Base-by-base conservation (phyloP, 2,113 vertebrate species). In the Hippocampus guttulatus region DNA sequence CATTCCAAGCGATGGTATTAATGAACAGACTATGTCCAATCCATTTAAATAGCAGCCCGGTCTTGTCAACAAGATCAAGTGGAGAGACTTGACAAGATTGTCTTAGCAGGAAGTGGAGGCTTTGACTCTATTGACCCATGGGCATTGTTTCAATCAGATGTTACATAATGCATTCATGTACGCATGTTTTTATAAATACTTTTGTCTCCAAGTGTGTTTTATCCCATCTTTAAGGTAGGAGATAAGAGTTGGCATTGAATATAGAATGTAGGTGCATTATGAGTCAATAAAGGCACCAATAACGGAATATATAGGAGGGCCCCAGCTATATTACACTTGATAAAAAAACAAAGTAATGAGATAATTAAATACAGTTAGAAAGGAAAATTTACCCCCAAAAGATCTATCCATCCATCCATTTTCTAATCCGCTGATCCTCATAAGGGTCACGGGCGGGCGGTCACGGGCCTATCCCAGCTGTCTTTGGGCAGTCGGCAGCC, bases 21-120 rank as follows among this genome's bases (percentile, higher is more conserved):
- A 23, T 43, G 40, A 21, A 64, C 11, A 62, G 25, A 58, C 23
- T 21, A 58, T 27, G 55, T 58, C 55, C 55, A 27, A 58, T 58
- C 55, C 55, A 58, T 58, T 61, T 61, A 18, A 27, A 33, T 21
- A 41, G 38, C 38, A 64, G 62, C 33, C 62, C 3, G 14, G 23
- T 47, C 40, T 65, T 49, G 64, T 65, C 64, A 65, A 65, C 64
- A 65, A 65, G 23, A 65, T 65, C 63, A 64, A 64, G 64, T 65
- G n/a, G 14, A 45, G n/a, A 16, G 41, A 64, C 62, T 43, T 43
- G 62, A 64, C 40, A 64, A 43, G 40, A 43, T 64, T 64, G 40
- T 25, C 63, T 64, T 23, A 45, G 11, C 63, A 64, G 21, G 33
- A 23, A 51, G 7, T 40, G 33, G 63, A 68, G 38, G 21, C 16